Evolutionary conservation across 2,888 invertebrate genomes (phyloP).

Genomic region (Tinea pellionella): DNA sequence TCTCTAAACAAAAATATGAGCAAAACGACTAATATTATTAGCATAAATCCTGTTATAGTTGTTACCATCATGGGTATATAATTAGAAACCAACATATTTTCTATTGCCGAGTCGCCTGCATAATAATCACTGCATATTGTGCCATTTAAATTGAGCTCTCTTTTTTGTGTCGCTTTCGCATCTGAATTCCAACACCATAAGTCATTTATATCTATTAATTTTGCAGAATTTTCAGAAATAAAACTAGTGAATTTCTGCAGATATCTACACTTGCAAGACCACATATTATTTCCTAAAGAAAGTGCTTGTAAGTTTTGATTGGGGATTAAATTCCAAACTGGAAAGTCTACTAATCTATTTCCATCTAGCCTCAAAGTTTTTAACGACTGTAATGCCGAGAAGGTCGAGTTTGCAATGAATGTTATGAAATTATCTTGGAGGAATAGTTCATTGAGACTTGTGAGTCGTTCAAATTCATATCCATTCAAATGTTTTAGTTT

Average conservation of each 20-base stretch:
- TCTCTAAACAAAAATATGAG: slow-evolving; percentile 87
- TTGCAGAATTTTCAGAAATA: slow-evolving; percentile 81
- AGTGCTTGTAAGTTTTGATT: slow-evolving; percentile 77
- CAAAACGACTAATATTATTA: slow-evolving; percentile 80
- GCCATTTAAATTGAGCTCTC: slow-evolving; percentile 84
- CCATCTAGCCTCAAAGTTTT: slow-evolving; percentile 85
- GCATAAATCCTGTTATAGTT: slow-evolving; percentile 79
- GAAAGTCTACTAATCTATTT: slow-evolving; percentile 82
- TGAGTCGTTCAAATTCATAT: slow-evolving; percentile 86
- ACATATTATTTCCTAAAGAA: slow-evolving; percentile 85
- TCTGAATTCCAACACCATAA: slow-evolving; percentile 83
- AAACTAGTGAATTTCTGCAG: slow-evolving; percentile 84
- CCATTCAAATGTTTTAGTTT: slow-evolving; percentile 82
- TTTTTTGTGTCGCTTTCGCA: slow-evolving; percentile 75
- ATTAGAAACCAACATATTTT: slow-evolving; percentile 83
- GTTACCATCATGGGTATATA: slow-evolving; percentile 87
- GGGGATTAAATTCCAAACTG: slow-evolving; percentile 77
- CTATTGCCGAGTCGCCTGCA: slow-evolving; percentile 83
- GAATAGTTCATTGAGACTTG: slow-evolving; percentile 83
- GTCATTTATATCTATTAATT: slow-evolving; percentile 79
- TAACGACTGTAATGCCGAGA: slow-evolving; percentile 79
- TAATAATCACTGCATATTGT: slow-evolving; percentile 89
- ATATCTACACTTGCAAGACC: slow-evolving; percentile 92
- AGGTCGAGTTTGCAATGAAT: slow-evolving; percentile 82
- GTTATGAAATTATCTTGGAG: slow-evolving; percentile 86